Conservation (phyloP, 2,113 vertebrate genomes). For the Recurvirostra avosetta region DNA sequence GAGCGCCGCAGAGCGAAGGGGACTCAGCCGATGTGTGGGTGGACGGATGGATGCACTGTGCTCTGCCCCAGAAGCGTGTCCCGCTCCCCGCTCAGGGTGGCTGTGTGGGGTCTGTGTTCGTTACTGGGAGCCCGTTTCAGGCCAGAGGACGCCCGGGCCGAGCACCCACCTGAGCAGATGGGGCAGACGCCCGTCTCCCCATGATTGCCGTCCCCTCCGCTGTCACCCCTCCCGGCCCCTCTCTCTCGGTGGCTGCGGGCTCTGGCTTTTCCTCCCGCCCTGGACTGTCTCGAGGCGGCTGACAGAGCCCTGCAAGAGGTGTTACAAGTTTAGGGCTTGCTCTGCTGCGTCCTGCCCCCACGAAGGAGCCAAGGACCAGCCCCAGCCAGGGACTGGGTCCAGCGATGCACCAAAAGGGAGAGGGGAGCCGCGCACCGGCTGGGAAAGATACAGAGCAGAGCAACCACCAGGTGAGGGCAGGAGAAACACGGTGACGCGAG, state of each 20-base stretch:
- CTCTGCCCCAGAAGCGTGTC: not conserved
- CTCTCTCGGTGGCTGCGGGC: not conserved
- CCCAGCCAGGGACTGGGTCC: accelerated
- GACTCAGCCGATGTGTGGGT: accelerated
- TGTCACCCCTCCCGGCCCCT: accelerated
- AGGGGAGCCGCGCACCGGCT: not conserved
- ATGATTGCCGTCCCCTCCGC: not conserved
- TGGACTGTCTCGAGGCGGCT: not conserved
- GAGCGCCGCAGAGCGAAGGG: not conserved
- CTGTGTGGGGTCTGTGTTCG: too few species aligned
- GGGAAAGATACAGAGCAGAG: not conserved
- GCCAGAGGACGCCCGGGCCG: not conserved
- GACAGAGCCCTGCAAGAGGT: not conserved
- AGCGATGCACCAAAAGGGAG: accelerated
- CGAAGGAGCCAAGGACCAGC: not conserved
- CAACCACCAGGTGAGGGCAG: not conserved
- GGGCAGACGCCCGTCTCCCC: conserved; percentile 44
- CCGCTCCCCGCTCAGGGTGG: accelerated
- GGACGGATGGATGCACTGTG: not conserved
- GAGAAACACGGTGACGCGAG: accelerated
- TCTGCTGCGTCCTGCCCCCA: not conserved
- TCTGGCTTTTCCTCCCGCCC: not conserved
- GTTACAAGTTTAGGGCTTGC: not conserved
- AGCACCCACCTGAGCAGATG: conserved; percentile 72
- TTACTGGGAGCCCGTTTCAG: too few species aligned